phyloP scores from a whole-genome alignment of 2,888 invertebrate species.

The Aradus depressus region DNA sequence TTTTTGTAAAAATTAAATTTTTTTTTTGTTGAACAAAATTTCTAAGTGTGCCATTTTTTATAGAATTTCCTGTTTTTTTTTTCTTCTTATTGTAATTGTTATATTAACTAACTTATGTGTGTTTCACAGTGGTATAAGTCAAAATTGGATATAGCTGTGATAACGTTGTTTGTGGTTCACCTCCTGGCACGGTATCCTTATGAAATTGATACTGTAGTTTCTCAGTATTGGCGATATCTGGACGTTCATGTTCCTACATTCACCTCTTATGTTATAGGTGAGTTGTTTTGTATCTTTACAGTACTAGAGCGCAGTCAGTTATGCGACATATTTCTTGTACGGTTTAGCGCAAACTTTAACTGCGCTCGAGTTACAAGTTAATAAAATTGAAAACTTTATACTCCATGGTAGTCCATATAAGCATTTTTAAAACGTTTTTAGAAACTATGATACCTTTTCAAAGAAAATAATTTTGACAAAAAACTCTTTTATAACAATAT shows the following conservation, averaged over 20 bases:
- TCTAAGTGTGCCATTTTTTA: no score
- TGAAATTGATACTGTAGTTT: slow-evolving; percentile 71
- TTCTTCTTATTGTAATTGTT: not conserved
- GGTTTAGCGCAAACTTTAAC: not conserved
- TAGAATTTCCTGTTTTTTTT: not conserved
- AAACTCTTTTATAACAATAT: not conserved
- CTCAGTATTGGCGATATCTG: slow-evolving; percentile 70
- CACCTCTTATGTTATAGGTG: slow-evolving; percentile 66
- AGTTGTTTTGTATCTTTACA: slow-evolving; percentile 7
- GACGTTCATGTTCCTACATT: slow-evolving; percentile 52
- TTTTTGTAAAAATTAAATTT: no score
- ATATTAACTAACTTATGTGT: not conserved
- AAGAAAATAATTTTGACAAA: not conserved
- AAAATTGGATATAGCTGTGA: slow-evolving; percentile 49
- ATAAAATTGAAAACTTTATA: no score
- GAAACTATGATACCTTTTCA: not conserved
- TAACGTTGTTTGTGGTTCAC: slow-evolving; percentile 71
- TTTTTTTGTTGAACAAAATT: no score
- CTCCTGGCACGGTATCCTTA: slow-evolving; percentile 78
- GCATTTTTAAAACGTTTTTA: not conserved
- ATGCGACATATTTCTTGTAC: not conserved
- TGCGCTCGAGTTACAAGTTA: no score
- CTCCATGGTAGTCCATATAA: no score
- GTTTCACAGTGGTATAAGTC: slow-evolving; percentile 21
- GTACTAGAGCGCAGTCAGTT: not conserved